Percentiles rank a stretch among this genome's conserved stretches.
These are phyloP conservation scores for Microcebus lehilahytsara DNA, from an alignment of 2,113 vertebrate genomes.

Conservation along the genomic window DNA sequence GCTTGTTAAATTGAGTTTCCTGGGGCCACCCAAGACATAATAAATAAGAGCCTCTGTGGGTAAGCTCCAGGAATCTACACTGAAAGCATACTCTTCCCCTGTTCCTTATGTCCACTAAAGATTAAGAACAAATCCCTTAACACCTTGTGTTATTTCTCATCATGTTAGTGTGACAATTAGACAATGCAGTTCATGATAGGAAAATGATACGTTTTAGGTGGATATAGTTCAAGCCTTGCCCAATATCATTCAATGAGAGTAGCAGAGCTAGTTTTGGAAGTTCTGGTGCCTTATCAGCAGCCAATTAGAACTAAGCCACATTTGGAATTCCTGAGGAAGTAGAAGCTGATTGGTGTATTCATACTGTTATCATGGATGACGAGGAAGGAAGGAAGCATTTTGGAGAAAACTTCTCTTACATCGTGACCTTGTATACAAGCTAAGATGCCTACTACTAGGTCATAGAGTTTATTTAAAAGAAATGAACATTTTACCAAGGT, in stretches of 20 bases:
- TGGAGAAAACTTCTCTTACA: neutral
- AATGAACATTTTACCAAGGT: conserved; percentile 82
- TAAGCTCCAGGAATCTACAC: neutral
- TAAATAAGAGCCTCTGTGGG: conserved; percentile 20
- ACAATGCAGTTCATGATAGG: neutral
- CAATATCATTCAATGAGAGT: neutral
- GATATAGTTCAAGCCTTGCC: neutral
- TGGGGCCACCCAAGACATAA: neutral
- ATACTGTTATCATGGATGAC: neutral
- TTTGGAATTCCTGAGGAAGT: neutral
- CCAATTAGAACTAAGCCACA: neutral
- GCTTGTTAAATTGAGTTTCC: conserved; percentile 24
- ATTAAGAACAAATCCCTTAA: neutral
- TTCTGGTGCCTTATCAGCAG: neutral
- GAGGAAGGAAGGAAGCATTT: neutral
- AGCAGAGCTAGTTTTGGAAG: neutral
- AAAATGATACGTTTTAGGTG: neutral
- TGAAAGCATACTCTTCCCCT: neutral
- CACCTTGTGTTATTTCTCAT: conserved; percentile 9
- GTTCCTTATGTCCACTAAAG: neutral
- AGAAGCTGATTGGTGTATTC: conserved; percentile 3
- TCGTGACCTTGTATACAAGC: conserved; percentile 58
- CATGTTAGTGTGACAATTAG: neutral
- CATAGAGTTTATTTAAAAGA: conserved; percentile 84
- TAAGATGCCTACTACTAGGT: conserved; percentile 41